Base-by-base conservation (phyloP, 2,113 vertebrate species). In the Nothoprocta perdicaria region DNA sequence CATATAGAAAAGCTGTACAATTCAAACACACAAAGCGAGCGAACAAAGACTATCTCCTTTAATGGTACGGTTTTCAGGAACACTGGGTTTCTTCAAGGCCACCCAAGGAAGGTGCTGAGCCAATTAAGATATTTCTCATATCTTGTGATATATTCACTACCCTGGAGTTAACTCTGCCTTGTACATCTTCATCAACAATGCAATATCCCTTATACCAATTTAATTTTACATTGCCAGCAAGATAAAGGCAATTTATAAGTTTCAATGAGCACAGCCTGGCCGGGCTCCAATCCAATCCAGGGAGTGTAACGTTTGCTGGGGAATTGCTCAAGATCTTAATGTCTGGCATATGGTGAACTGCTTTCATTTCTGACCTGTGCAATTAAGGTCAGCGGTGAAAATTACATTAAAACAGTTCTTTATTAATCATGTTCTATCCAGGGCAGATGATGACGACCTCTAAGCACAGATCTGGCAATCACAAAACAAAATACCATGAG, bases 211-310 rank as follows among this genome's bases (percentile, higher is more conserved):
- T 90, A 81, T 68, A 91, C 90, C 89, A 94, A 89, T 96, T 96
- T 96, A 94, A 94, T 96, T 94, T 96, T 91, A 92, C 94, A 83
- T 87, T 93, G 93, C 90, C 90, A 88, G 95, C 84, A 92, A 97
- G 95, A 95, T 95, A 96, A 96, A 96, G 80, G 95, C 92, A 96
- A 96, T 95, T 96, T 93, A 95, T 96, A 96, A 94, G 90, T 96
- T 96, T 92, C 93, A 95, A 62, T 95, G 95, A 96, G 84, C 2
- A 4, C 81, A 92, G 66, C 71, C 89, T 96, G 96, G 95, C 95
- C 85, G 79, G 67, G 92, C 61, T 95, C 96, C 93, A 96, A 85
- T 86, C 80, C 87, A 92, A 91, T 92, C 94, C 92, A 93, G 90
- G 55, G 95, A 96, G 88, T 87, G 80, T 84, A 95, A 94, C 75